Percentiles rank a stretch among this genome's conserved stretches.
Evolutionary conservation across 1,140 invertebrate genomes (phyloP).

Genomic region (Nasonia vitripennis): DNA sequence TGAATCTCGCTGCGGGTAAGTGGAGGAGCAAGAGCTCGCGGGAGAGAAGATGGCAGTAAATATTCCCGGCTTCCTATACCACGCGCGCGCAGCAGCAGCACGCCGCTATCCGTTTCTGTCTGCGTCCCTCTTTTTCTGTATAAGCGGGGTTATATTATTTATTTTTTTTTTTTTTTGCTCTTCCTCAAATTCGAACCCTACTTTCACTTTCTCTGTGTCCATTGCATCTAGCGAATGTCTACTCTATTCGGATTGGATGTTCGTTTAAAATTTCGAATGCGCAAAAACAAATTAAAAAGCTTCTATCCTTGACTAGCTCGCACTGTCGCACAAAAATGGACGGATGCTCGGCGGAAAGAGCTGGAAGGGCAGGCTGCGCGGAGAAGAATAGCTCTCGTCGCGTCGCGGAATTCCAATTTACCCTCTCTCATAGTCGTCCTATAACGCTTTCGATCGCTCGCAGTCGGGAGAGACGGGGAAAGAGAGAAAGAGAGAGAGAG

Average conservation of each 20-base stretch:
- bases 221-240: constrained; percentile 29
- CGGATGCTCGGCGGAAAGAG: neutral
- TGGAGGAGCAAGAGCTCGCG: constrained; percentile 55
- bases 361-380: constrained; percentile 28
- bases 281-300: neutral
- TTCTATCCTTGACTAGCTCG: constrained; percentile 51
- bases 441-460: constrained; percentile 51
- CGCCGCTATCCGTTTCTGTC: constrained; percentile 55
- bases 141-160: neutral
- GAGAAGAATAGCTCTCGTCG: constrained; percentile 62
- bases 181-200: neutral
- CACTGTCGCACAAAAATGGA: constrained; percentile 2
- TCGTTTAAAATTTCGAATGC: neutral
- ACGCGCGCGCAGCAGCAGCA: constrained; percentile 56
- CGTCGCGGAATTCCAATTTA: constrained; percentile 74
- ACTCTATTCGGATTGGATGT: neutral
- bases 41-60: constrained; percentile 75
- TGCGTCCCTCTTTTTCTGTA: constrained; percentile 48
- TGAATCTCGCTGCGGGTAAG: constrained; percentile 73
- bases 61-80: constrained; percentile 68
- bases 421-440: constrained; percentile 62
- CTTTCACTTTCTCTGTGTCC: neutral
- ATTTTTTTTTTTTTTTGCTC: constrained; percentile 10
- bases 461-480: constrained; percentile 17
- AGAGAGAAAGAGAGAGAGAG: constrained; percentile 19